phyloP scores from a whole-genome alignment of 2,888 invertebrate species.

The Amiota minor region DNA sequence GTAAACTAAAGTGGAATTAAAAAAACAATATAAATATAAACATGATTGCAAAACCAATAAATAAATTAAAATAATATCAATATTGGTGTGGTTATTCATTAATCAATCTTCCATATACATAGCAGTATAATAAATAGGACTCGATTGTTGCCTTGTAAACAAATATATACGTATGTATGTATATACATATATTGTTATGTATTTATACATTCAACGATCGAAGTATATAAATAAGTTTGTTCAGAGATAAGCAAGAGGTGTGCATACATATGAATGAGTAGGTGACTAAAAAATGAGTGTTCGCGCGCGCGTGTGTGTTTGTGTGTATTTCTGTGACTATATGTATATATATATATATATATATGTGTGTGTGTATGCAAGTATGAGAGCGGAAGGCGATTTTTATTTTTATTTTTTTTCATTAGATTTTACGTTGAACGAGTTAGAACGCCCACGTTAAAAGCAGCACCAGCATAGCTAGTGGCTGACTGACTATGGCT shows the following conservation, averaged over 20 bases:
- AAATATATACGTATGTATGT: slow-evolving; percentile 33
- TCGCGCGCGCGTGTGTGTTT: slow-evolving; percentile 19
- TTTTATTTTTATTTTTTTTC: background rate
- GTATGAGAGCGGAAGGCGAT: background rate
- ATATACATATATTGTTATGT: slow-evolving; percentile 12
- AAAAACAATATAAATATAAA: background rate
- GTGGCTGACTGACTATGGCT: background rate
- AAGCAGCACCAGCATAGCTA: background rate
- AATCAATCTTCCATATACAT: background rate
- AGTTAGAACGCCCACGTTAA: slow-evolving; percentile 20
- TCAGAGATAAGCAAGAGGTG: too few species aligned
- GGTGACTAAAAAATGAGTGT: too few species aligned
- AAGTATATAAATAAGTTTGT: too few species aligned
- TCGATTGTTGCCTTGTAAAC: slow-evolving; percentile 28
- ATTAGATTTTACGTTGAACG: slow-evolving; percentile 16
- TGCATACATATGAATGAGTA: too few species aligned
- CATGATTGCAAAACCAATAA: background rate
- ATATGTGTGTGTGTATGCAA: slow-evolving; percentile 7
- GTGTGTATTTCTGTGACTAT: slow-evolving; percentile 33
- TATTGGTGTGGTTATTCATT: too few species aligned
- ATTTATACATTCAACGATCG: background rate
- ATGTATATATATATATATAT: too few species aligned
- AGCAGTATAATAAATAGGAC: background rate
- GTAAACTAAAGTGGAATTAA: background rate
- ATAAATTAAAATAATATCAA: too few species aligned